These are phyloP conservation scores for Emesis castigata DNA, from an alignment of 2,888 invertebrate genomes.

Conservation along the genomic window DNA sequence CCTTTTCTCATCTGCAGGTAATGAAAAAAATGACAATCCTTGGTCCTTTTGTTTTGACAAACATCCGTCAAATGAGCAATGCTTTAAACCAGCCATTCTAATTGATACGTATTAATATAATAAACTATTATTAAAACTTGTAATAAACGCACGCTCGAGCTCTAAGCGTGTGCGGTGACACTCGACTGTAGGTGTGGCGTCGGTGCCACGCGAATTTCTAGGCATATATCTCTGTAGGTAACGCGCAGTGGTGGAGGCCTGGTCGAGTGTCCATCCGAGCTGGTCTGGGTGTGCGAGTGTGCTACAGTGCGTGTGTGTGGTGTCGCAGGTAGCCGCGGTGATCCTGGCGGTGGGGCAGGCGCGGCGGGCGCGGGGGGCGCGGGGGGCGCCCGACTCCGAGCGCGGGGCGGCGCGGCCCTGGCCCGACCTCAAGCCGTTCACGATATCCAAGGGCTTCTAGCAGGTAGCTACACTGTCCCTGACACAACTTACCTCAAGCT, in stretches of 20 bases:
- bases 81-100: not conserved
- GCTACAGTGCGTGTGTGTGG: no score
- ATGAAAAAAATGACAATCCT: not conserved
- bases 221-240: no score
- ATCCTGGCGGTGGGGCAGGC: no score
- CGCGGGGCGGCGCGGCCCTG: not conserved
- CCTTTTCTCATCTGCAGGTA: not conserved
- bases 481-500: no score
- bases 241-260: no score
- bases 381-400: not conserved
- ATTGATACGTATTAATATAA: not conserved
- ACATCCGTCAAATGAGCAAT: not conserved
- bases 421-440: not conserved
- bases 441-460: not conserved
- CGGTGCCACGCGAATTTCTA: no score
- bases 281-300: no score
- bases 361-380: no score
- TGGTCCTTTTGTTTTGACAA: not conserved
- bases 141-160: not conserved
- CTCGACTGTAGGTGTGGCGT: not conserved
- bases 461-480: not conserved
- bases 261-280: no score
- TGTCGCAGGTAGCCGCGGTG: no score
- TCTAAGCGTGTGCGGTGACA: not conserved
- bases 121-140: not conserved